phyloP scores from a whole-genome alignment of 2,113 vertebrate species.

The Hiodon tergisus region DNA sequence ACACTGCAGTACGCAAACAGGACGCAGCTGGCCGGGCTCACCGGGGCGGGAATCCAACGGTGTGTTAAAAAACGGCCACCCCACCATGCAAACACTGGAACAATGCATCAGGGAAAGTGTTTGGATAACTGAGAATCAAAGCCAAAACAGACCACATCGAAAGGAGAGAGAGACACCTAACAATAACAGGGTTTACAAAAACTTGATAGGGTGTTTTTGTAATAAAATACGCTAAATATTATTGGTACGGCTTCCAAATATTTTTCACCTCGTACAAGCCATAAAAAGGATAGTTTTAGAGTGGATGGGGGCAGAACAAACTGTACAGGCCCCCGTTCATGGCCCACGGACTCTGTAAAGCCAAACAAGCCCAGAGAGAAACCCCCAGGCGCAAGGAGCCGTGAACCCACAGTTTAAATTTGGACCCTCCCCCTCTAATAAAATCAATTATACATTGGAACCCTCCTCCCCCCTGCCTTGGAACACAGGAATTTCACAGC shows the following conservation, averaged over 20 bases:
- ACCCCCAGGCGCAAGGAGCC: background rate
- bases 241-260: too few relatives aligned
- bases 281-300: too few relatives aligned
- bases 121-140: background rate
- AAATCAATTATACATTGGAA: constrained; percentile 27
- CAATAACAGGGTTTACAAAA: background rate
- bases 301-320: too few relatives aligned
- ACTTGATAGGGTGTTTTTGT: too few relatives aligned
- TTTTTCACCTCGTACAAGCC: too few relatives aligned
- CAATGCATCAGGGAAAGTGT: background rate
- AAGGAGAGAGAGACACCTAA: background rate
- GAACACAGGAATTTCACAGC: constrained; percentile 32
- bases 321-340: background rate
- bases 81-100: background rate
- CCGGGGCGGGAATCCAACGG: background rate
- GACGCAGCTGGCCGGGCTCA: background rate
- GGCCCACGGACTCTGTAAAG: background rate
- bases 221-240: too few relatives aligned
- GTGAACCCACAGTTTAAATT: constrained; percentile 11
- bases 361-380: background rate
- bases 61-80: background rate
- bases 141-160: background rate
- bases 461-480: constrained; percentile 17
- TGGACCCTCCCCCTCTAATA: constrained; percentile 15
- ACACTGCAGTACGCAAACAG: background rate